phyloP scores from a whole-genome alignment of 2,888 invertebrate genomes.

The Polyommatus iphigenia region DNA sequence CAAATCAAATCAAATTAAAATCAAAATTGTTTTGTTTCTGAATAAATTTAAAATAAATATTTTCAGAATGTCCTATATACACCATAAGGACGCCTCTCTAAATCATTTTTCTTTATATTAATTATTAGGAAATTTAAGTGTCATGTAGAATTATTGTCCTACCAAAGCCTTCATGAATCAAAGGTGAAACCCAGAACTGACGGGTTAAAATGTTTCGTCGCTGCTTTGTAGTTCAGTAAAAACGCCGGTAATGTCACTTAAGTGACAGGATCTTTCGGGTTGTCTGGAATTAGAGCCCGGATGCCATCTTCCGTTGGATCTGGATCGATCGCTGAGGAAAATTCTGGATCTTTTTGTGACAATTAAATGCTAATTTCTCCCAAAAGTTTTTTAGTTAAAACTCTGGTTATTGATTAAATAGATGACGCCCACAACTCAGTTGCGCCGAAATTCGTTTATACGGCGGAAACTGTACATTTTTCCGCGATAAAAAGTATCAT shows the following conservation, averaged over 20 bases:
- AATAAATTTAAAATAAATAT: no score
- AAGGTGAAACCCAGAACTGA: neutral
- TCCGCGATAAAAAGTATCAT: no score
- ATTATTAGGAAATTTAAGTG: neutral
- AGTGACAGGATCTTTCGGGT: slow-evolving; percentile 17
- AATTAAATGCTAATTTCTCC: neutral
- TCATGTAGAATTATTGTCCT: neutral
- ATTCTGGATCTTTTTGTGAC: neutral
- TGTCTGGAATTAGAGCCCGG: slow-evolving; percentile 19
- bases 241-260: slow-evolving; percentile 13
- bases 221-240: neutral
- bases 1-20: no score
- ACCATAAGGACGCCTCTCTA: no score
- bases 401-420: no score
- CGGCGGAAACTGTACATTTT: no score
- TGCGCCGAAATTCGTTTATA: no score
- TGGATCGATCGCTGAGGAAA: neutral
- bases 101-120: no score
- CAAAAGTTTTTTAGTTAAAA: no score
- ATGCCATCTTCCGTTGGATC: slow-evolving; percentile 13
- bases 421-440: no score
- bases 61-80: no score
- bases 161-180: neutral
- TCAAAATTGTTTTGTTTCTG: no score
- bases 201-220: neutral